Base-by-base conservation (phyloP, 2,888 invertebrate genomes). In the Dioctria rufipes region DNA sequence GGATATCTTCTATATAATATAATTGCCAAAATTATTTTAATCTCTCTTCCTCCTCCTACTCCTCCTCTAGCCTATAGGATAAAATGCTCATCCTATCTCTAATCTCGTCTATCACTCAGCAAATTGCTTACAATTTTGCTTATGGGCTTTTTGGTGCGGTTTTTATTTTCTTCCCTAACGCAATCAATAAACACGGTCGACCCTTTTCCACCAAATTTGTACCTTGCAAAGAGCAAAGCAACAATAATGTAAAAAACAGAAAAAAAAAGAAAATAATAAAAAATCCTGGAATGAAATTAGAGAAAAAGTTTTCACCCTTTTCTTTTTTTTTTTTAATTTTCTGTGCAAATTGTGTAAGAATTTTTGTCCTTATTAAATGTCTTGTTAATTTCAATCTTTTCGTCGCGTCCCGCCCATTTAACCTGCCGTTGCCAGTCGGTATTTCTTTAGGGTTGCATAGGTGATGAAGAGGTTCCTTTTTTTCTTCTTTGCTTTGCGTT, bases 11-110 rank as follows among this genome's bases (percentile, higher is more conserved):
- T 25, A 66, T 66, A 43, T 66, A 77, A 63, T 77, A 46, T 49
- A 77, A 77, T 77, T 77, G 63, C 63, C 77, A 49, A 77, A 77
- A 77, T 77, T 77, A 77, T 77, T 77, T 63, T 61, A 77, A 77
- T 77, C 63, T 77, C 37, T 60, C 58, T 13, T 60, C 73, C 60
- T 49, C 49, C n/a, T 63, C 77, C 60, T 49, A 37, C n/a, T 63
- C 77, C 58, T 37, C 73, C 3, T 40, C 4, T 8, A 6, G n/a
- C 25, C 6, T 8, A 37, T 13, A 66, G 46, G 13, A 43, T 13
- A 66, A 40, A 66, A 43, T 13, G 66, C 46, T 66, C 46, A 66
- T 66, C 66, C 43, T 11, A 66, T 66, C 25, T 25, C 66, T 63
- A 77, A 77, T 63, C 77, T 63, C 63, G n/a, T 77, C 39, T 63